A percentile compares a stretch with the other conserved stretches of the same genome.
Conservation (phyloP, 2,797 vertebrate species). For the Myiotriccus ornatus region DNA sequence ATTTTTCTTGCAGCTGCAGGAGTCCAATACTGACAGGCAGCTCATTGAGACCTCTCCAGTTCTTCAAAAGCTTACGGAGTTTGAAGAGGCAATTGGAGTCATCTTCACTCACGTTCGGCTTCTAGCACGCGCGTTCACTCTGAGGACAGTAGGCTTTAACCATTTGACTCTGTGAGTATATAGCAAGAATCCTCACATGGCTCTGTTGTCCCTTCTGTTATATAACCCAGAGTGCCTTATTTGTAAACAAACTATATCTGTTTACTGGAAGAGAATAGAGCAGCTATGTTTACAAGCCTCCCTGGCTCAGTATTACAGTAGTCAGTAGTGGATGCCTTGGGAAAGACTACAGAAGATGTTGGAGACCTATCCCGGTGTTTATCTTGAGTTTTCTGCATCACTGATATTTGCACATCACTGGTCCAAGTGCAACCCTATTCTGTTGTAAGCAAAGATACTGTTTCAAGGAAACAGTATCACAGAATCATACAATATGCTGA, state of each 20-base stretch:
- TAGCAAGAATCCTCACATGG: neutral
- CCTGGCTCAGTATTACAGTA: neutral
- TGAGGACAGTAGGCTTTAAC: conserved; percentile 98
- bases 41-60: conserved; percentile 97
- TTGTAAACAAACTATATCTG: neutral
- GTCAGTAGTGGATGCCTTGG: neutral
- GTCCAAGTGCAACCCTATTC: neutral
- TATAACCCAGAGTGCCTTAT: neutral
- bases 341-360: neutral
- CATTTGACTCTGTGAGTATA: conserved; percentile 94
- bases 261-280: neutral
- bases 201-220: neutral
- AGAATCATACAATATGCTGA: no score
- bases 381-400: neutral
- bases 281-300: accelerated
- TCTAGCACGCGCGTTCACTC: conserved; percentile 92
- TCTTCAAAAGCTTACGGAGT: conserved; percentile 92
- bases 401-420: neutral
- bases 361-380: neutral
- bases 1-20: conserved; percentile 85
- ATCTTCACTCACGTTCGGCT: conserved; percentile 94
- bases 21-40: conserved; percentile 92
- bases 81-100: conserved; percentile 93
- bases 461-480: neutral
- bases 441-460: neutral